These are phyloP conservation scores for Podarcis siculus DNA, from an alignment of 2,797 vertebrate genomes.

Conservation along the genomic window DNA sequence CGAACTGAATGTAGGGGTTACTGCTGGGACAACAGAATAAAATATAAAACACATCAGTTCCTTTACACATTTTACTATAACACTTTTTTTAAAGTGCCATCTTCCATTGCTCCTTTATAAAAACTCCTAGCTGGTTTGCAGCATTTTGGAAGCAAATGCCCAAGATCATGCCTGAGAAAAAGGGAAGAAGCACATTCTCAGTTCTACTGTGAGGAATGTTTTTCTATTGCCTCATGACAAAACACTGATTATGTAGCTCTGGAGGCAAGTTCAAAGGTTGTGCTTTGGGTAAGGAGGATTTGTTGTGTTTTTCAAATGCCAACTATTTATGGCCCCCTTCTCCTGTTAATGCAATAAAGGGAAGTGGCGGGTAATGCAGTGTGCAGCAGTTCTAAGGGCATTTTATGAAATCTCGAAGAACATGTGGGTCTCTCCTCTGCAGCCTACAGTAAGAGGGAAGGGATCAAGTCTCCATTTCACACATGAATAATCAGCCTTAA, in stretches of 20 bases:
- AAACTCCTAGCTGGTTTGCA: neutral
- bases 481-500: constrained; percentile 82
- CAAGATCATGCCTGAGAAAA: neutral
- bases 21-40: no score
- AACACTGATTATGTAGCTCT: constrained; percentile 42
- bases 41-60: neutral
- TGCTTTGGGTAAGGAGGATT: constrained; percentile 38
- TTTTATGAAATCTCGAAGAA: constrained; percentile 70
- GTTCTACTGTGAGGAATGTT: neutral
- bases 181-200: accelerated
- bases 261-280: constrained; percentile 49
- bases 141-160: neutral
- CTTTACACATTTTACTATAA: neutral
- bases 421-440: constrained; percentile 46
- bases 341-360: constrained; percentile 53
- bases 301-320: constrained; percentile 54
- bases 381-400: constrained; percentile 71
- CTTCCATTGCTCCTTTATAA: neutral
- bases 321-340: constrained; percentile 65
- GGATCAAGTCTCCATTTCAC: constrained; percentile 88
- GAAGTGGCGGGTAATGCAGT: constrained; percentile 76
- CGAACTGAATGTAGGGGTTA: no score
- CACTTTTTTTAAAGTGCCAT: no score
- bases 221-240: constrained; percentile 37
- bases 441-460: constrained; percentile 72